Conservation (phyloP, 2,113 vertebrate species). For the Pterocles burchelli region DNA sequence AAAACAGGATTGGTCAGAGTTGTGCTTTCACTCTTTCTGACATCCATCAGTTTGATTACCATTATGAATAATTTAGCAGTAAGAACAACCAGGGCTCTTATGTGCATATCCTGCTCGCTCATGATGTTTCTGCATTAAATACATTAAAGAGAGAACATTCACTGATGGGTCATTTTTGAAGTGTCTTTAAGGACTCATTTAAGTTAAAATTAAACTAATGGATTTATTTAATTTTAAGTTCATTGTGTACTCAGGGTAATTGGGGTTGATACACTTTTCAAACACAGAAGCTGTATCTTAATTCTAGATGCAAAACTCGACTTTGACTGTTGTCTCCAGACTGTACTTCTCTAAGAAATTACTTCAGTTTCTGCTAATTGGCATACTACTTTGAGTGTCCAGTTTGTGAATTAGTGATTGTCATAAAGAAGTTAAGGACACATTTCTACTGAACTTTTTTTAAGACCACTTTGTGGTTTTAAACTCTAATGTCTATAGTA, state of each 20-base stretch:
- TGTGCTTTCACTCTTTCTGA: background rate
- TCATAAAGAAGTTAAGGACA: background rate
- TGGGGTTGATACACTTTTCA: slow-evolving; percentile 14
- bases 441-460: background rate
- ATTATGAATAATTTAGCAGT: background rate
- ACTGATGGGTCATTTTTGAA: background rate
- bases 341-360: background rate
- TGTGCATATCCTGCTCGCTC: background rate
- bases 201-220: slow-evolving; percentile 33
- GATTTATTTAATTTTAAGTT: slow-evolving; percentile 48
- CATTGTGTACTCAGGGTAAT: slow-evolving; percentile 9
- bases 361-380: background rate
- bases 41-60: background rate
- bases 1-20: background rate
- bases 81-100: background rate
- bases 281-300: background rate
- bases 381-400: background rate
- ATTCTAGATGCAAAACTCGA: background rate
- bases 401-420: background rate
- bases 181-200: slow-evolving; percentile 27
- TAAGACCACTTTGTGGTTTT: background rate
- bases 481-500: background rate
- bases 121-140: background rate
- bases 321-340: background rate
- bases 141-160: background rate